These are phyloP conservation scores for Peucedramus taeniatus DNA, from an alignment of 2,113 vertebrate genomes.

Conservation along the genomic window DNA sequence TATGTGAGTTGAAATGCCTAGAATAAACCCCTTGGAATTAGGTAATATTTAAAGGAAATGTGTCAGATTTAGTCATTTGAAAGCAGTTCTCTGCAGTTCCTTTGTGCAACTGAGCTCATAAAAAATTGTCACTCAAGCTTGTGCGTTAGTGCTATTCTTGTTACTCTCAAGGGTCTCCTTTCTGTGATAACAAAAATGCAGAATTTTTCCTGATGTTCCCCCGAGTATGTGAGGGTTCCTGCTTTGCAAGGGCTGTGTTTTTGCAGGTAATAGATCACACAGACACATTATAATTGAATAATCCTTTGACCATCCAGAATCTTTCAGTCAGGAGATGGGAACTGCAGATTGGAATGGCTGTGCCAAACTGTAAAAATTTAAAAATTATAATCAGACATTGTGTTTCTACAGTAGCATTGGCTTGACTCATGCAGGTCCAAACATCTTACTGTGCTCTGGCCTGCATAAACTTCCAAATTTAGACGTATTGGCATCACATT, in stretches of 20 bases:
- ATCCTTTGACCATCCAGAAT: neutral
- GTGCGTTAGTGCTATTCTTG: conserved; percentile 24
- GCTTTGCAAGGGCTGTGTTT: neutral
- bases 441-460: neutral
- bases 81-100: neutral
- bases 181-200: neutral
- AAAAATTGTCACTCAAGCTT: conserved; percentile 20
- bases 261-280: neutral
- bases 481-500: neutral
- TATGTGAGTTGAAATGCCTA: neutral
- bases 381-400: accelerated
- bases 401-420: neutral
- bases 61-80: neutral
- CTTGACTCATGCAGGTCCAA: neutral
- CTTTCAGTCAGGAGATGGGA: neutral
- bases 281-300: neutral
- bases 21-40: conserved; percentile 18
- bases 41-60: neutral
- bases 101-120: conserved; percentile 27
- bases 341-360: neutral
- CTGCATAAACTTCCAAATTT: neutral
- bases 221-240: neutral
- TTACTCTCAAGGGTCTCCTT: conserved; percentile 32
- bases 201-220: neutral
- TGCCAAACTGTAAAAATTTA: neutral